Evolutionary conservation across 2,113 vertebrate genomes (phyloP).

Genomic region (Xenus cinereus): DNA sequence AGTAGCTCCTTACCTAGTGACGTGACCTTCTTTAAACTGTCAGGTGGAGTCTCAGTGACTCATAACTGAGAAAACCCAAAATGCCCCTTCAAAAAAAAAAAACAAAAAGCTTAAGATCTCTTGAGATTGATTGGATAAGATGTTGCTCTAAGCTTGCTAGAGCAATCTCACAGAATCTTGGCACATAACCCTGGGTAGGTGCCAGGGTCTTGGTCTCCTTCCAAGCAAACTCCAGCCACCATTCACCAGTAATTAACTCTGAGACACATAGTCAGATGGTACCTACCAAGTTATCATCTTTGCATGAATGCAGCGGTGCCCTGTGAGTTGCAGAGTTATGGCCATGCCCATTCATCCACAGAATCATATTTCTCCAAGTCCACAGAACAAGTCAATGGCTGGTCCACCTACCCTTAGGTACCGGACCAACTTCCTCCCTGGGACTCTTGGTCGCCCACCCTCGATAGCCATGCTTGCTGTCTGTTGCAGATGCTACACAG

Average conservation of each 20-base stretch:
- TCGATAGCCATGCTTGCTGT: accelerated
- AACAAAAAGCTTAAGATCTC: background rate
- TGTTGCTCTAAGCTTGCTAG: background rate
- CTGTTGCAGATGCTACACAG: background rate
- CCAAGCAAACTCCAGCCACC: background rate
- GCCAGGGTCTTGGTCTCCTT: background rate
- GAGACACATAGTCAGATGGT: background rate
- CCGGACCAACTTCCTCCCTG: background rate
- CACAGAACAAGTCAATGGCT: background rate
- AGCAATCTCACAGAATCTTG: background rate
- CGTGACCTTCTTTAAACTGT: background rate
- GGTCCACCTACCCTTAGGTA: background rate
- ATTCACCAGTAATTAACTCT: background rate
- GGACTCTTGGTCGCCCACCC: accelerated
- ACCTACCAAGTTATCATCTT: background rate
- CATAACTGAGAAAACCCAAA: background rate
- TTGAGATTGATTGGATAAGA: background rate
- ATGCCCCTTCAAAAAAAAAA: background rate
- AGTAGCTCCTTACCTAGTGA: background rate
- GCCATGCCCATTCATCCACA: accelerated
- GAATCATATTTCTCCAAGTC: background rate
- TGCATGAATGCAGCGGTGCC: background rate
- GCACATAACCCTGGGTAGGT: background rate
- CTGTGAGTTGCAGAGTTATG: background rate
- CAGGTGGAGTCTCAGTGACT: background rate